phyloP scores from a whole-genome alignment of 2,797 vertebrate species.

The Bovichtus diacanthus region DNA sequence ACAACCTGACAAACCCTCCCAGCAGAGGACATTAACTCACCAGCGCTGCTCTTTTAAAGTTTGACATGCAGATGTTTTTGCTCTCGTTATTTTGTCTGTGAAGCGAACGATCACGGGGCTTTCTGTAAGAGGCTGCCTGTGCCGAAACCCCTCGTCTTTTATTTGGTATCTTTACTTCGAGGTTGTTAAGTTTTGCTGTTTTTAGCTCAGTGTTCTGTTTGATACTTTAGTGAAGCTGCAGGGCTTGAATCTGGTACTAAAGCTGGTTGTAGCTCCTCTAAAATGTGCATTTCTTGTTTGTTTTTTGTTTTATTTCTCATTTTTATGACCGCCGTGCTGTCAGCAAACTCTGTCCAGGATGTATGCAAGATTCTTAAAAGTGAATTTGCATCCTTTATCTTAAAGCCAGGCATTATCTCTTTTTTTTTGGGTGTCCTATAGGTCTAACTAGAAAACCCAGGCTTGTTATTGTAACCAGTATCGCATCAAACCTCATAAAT shows the following conservation, averaged over 20 bases:
- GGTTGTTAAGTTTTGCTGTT: not conserved
- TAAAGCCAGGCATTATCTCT: not conserved
- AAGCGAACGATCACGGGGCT: not conserved
- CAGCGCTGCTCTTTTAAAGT: not conserved
- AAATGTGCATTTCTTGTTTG: not conserved
- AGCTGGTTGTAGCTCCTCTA: not conserved
- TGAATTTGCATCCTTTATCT: not conserved
- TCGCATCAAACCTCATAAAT: not conserved
- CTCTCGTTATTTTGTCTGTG: slow-evolving; percentile 3
- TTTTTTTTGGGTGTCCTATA: not conserved
- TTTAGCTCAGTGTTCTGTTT: not conserved
- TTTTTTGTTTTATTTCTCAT: not conserved
- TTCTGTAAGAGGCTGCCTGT: too few species aligned
- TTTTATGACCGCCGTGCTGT: not conserved
- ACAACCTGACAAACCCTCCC: not conserved
- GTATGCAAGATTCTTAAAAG: not conserved
- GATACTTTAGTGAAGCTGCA: slow-evolving; percentile 7
- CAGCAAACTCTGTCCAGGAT: not conserved
- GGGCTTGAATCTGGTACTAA: not conserved
- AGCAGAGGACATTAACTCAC: not conserved
- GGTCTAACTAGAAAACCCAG: not conserved
- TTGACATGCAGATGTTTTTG: not conserved
- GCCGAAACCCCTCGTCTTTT: not conserved
- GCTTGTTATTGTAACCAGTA: not conserved
- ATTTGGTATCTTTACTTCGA: not conserved